phyloP scores from a whole-genome alignment of 2,888 invertebrate genomes.

The Tetragnatha montana region DNA sequence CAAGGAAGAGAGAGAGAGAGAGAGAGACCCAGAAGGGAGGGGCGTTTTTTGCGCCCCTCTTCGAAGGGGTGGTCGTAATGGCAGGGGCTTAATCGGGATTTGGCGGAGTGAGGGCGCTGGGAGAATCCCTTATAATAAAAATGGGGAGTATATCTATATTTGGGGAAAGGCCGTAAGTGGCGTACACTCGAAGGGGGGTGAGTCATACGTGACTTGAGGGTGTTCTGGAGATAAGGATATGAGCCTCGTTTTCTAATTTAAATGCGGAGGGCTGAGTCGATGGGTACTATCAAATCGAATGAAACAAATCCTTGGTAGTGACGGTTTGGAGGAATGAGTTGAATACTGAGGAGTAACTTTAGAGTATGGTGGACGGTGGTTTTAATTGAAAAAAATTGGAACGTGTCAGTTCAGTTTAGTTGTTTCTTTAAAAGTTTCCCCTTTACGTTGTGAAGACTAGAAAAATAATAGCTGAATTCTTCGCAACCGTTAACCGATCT shows the following conservation, averaged over 20 bases:
- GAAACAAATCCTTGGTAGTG: no score
- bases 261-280: background rate
- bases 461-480: no score
- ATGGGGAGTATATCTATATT: constrained; percentile 68
- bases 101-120: constrained; percentile 47
- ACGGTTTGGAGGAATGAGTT: no score
- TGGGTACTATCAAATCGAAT: background rate
- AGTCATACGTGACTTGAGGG: constrained; percentile 28
- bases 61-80: constrained; percentile 61
- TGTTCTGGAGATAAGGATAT: constrained; percentile 15
- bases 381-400: no score
- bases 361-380: no score
- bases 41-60: constrained; percentile 15
- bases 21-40: constrained; percentile 9
- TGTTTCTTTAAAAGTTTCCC: no score
- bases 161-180: constrained; percentile 54
- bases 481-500: no score
- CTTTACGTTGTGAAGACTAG: no score
- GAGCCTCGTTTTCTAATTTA: background rate
- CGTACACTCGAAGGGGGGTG: constrained; percentile 54
- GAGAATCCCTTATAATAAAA: constrained; percentile 69
- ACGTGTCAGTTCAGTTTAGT: no score
- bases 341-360: no score
- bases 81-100: constrained; percentile 68
- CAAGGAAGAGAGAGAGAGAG: background rate